A percentile compares a stretch with the other conserved stretches of the same genome.
These are phyloP conservation scores for Seriola quinqueradiata DNA, from an alignment of 2,113 vertebrate genomes.

Conservation along the genomic window DNA sequence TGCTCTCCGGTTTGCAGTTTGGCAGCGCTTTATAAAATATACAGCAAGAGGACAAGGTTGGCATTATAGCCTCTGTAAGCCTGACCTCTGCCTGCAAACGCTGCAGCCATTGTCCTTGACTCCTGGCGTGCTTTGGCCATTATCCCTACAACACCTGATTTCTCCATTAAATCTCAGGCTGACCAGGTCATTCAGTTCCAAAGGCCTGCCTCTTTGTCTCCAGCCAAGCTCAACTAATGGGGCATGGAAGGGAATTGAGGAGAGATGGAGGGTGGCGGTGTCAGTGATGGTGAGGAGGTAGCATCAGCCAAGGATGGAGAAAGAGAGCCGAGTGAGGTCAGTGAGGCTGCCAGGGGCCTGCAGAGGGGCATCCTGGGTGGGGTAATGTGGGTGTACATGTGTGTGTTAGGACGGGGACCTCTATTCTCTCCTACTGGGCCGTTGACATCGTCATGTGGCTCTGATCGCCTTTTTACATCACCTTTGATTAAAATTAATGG, in stretches of 20 bases:
- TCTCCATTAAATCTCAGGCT: constrained; percentile 96
- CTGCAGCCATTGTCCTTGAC: constrained; percentile 91
- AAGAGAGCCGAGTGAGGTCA: constrained; percentile 66
- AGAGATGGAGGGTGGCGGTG: constrained; percentile 77
- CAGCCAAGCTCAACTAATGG: constrained; percentile 98
- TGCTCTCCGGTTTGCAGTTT: constrained; percentile 58
- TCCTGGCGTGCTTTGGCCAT: constrained; percentile 87
- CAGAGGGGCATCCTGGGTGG: constrained; percentile 59
- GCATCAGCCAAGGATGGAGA: constrained; percentile 72
- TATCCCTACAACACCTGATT: constrained; percentile 92
- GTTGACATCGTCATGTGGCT: constrained; percentile 93
- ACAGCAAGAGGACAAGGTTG: constrained; percentile 72
- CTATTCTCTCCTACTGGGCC: constrained; percentile 90
- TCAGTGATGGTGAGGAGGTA: constrained; percentile 68
- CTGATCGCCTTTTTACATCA: constrained; percentile 92
- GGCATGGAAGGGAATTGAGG: constrained; percentile 82
- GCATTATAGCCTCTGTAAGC: constrained; percentile 76
- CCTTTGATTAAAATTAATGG: constrained; percentile 99
- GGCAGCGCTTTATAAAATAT: constrained; percentile 78
- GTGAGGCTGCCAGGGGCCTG: constrained; percentile 66
- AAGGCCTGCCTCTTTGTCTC: constrained; percentile 94
- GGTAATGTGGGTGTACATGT: constrained; percentile 45
- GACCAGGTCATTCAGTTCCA: constrained; percentile 98
- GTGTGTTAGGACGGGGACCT: constrained; percentile 78
- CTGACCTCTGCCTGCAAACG: constrained; percentile 79